Evolutionary conservation across 2,797 vertebrate genomes (phyloP).

Genomic region (Melanotaenia trifasciata): DNA sequence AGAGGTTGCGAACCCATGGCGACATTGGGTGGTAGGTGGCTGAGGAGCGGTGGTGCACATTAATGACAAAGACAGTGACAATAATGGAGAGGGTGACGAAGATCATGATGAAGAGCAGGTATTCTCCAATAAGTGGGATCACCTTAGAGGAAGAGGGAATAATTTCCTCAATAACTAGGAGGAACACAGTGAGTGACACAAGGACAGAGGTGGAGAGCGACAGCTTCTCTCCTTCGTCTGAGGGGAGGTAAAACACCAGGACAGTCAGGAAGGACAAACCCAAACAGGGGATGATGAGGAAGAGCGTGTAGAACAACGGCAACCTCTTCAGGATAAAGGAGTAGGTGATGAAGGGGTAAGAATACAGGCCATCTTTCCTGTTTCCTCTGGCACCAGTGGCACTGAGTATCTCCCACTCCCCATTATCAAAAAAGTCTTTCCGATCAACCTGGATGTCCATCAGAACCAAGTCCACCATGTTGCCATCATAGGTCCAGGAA

Average conservation of each 20-base stretch:
- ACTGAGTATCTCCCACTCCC: constrained; percentile 96
- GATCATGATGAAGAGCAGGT: constrained; percentile 98
- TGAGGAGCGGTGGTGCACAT: constrained; percentile 96
- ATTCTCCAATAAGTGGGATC: constrained; percentile 96
- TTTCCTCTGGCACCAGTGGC: constrained; percentile 91
- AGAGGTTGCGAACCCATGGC: constrained; percentile 95
- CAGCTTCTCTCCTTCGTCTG: constrained; percentile 97
- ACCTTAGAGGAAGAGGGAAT: constrained; percentile 98
- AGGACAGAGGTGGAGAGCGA: constrained; percentile 95
- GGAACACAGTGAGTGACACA: constrained; percentile 97
- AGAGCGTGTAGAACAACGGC: constrained; percentile 96
- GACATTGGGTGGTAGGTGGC: constrained; percentile 97
- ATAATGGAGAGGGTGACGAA: constrained; percentile 99
- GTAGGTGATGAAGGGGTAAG: constrained; percentile 92
- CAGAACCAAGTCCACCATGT: constrained; percentile 94
- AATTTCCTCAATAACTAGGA: constrained; percentile 97
- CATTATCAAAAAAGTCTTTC: constrained; percentile 97
- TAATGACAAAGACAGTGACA: constrained; percentile 96
- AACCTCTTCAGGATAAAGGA: constrained; percentile 95
- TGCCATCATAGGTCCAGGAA: constrained; percentile 96
- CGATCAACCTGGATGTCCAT: constrained; percentile 92
- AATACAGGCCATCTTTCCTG: constrained; percentile 87
- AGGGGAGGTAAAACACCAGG: constrained; percentile 96
- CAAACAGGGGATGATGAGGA: constrained; percentile 95
- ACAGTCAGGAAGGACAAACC: constrained; percentile 95